Percentiles rank a stretch among this genome's conserved stretches.
phyloP scores from a whole-genome alignment of 2,888 invertebrate species.

The Diabrotica balteata region DNA sequence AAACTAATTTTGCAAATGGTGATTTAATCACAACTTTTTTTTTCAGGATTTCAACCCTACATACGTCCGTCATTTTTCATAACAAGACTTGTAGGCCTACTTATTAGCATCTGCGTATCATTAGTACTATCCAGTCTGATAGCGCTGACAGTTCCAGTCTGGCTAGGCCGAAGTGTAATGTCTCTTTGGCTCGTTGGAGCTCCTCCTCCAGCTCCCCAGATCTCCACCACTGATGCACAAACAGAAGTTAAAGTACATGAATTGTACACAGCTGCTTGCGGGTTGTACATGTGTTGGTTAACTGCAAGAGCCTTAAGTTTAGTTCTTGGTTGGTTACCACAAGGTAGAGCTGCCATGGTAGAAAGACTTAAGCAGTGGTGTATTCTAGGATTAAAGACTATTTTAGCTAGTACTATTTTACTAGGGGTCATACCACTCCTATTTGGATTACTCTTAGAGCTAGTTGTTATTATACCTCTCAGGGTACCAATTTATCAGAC shows the following conservation, averaged over 20 bases:
- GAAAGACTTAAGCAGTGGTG: slow-evolving; percentile 77
- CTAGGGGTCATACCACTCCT: slow-evolving; percentile 91
- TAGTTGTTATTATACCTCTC: slow-evolving; percentile 90
- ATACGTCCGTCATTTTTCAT: slow-evolving; percentile 84
- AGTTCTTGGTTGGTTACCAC: slow-evolving; percentile 86
- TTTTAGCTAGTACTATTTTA: slow-evolving; percentile 78
- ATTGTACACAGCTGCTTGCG: slow-evolving; percentile 92
- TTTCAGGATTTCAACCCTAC: slow-evolving; percentile 87
- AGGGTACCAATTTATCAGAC: slow-evolving; percentile 92
- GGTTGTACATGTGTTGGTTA: slow-evolving; percentile 95
- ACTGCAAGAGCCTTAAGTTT: slow-evolving; percentile 83
- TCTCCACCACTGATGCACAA: slow-evolving; percentile 46
- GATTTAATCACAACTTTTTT: slow-evolving; percentile 13
- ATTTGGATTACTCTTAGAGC: slow-evolving; percentile 89
- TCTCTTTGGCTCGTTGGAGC: slow-evolving; percentile 79
- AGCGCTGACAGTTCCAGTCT: slow-evolving; percentile 88
- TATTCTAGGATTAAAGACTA: slow-evolving; percentile 75
- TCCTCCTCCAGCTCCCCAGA: slow-evolving; percentile 56
- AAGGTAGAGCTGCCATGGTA: slow-evolving; percentile 81
- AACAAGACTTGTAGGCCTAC: slow-evolving; percentile 70
- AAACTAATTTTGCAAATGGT: too few species aligned
- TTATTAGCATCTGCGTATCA: slow-evolving; percentile 83
- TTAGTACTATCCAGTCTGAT: slow-evolving; percentile 84
- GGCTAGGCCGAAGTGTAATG: slow-evolving; percentile 89
- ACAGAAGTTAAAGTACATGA: slow-evolving; percentile 77